Evolutionary conservation across 2,888 invertebrate species (phyloP), one percentile per base, ranked within the genome.

Genomic region (Stomorhina lunata): DNA sequence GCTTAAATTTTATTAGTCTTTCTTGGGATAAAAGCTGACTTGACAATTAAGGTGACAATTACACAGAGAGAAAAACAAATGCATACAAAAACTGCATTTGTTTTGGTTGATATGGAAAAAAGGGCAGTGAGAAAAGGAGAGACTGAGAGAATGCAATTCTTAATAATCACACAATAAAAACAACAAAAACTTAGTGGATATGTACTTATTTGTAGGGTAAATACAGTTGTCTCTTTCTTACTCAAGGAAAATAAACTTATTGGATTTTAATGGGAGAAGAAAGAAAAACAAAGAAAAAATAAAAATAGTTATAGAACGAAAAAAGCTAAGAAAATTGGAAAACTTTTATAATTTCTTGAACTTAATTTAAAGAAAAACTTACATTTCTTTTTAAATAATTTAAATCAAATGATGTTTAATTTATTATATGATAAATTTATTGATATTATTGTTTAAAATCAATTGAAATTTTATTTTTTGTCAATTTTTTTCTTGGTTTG

Each of bases 301-400:
- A 37, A 72, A 79, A 66, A 79, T 72, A 57, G 63, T 71, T 79
- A 72, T 72, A 72, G 57, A 79, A 71, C 10, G 32, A 68, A 55
- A 77, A 12, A 34, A 20, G 45, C 0, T 5, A 29, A 32, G 25
- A 53, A 32, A 55, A 37, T 40, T 57, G 0, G 0, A 17, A 27
- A 27, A 59, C 50, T 37, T 50, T 48, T 37, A 0, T 0, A 32
- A 29, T 55, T n/a, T 2, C 15, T 20, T 17, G 7, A 5, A 34
- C n/a, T 4, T 3, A 12, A 17, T 17, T 2, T 17, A 7, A 7
- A 43, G 6, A 17, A 4, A 43, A 17, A 43, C n/a, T n/a, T n/a
- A n/a, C n/a, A n/a, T n/a, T n/a, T 43, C 17, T 17, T 2, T 45
- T 45, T n/a, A n/a, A n/a, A n/a, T n/a, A n/a, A n/a, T n/a, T n/a